Evolutionary conservation across 2,888 invertebrate genomes (phyloP).

Genomic region (Metallyticus violacea): DNA sequence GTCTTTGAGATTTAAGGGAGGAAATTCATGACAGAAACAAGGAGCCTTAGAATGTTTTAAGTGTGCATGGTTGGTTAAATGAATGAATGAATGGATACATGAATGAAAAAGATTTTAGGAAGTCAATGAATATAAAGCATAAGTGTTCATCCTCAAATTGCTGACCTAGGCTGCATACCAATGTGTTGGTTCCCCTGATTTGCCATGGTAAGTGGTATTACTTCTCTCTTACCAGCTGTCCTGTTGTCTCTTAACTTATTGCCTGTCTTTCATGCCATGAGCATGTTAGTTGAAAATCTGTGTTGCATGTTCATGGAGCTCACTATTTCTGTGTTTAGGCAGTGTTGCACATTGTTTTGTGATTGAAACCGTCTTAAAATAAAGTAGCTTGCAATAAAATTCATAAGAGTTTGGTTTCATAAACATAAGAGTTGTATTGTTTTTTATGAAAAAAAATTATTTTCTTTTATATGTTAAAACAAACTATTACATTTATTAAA

Average conservation of each 20-base stretch:
- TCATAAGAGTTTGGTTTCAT: not conserved
- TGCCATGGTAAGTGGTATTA: constrained; percentile 22
- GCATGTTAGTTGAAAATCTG: not conserved
- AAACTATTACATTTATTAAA: too few species aligned
- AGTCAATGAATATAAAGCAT: not conserved
- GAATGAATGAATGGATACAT: not conserved
- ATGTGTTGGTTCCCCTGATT: constrained; percentile 15
- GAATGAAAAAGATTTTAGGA: not conserved
- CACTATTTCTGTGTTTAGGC: not conserved
- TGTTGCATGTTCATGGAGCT: not conserved
- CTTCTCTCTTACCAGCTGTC: constrained; percentile 26
- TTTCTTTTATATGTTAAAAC: too few species aligned
- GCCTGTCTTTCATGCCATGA: constrained; percentile 8
- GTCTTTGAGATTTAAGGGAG: too few species aligned
- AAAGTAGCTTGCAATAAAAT: not conserved
- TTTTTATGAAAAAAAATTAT: too few species aligned
- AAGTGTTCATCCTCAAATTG: not conserved
- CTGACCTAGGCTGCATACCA: constrained; percentile 9
- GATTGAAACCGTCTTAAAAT: not conserved
- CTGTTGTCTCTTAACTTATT: constrained; percentile 9
- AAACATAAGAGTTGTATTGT: too few species aligned
- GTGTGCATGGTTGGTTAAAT: not conserved
- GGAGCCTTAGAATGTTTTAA: not conserved
- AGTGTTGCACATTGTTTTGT: not conserved
- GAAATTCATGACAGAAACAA: not conserved